phyloP scores from a whole-genome alignment of 2,888 invertebrate genomes.

The Dendrolimus pini region DNA sequence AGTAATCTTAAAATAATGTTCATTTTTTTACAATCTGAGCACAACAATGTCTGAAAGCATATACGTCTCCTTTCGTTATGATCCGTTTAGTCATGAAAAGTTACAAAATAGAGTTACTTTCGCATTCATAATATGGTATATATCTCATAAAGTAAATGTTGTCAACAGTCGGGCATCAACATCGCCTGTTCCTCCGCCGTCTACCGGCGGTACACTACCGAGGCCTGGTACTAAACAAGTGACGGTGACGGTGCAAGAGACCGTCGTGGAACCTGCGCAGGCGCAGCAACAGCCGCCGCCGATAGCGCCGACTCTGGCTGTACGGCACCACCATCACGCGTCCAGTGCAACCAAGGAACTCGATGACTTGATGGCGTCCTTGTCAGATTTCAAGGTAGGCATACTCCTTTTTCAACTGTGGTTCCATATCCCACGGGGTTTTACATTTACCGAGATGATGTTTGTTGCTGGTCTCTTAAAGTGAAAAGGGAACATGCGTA shows the following conservation, averaged over 20 bases:
- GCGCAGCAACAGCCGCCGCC: slow-evolving; percentile 49
- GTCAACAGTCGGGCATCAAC: slow-evolving; percentile 46
- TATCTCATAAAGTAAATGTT: no score
- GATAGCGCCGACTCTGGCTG: slow-evolving; percentile 33
- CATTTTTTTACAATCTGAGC: no score
- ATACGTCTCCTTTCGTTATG: no score
- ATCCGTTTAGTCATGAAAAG: no score
- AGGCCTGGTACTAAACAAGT: slow-evolving; percentile 76
- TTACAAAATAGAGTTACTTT: no score
- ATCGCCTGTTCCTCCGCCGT: slow-evolving; percentile 44
- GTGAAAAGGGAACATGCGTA: no score
- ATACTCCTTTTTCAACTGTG: not conserved
- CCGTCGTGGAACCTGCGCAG: slow-evolving; percentile 69
- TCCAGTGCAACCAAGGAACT: slow-evolving; percentile 96
- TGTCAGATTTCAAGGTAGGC: slow-evolving; percentile 94
- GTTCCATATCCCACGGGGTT: no score
- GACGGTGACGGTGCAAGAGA: slow-evolving; percentile 73
- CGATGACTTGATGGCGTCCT: slow-evolving; percentile 96
- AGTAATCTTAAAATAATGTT: no score
- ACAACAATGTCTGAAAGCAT: no score
- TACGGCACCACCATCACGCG: slow-evolving; percentile 72
- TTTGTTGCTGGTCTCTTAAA: no score
- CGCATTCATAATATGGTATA: no score
- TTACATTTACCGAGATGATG: no score
- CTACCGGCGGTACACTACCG: slow-evolving; percentile 51